Evolutionary conservation across 1,140 invertebrate genomes (phyloP).

Genomic region (Archivesica marissinica): DNA sequence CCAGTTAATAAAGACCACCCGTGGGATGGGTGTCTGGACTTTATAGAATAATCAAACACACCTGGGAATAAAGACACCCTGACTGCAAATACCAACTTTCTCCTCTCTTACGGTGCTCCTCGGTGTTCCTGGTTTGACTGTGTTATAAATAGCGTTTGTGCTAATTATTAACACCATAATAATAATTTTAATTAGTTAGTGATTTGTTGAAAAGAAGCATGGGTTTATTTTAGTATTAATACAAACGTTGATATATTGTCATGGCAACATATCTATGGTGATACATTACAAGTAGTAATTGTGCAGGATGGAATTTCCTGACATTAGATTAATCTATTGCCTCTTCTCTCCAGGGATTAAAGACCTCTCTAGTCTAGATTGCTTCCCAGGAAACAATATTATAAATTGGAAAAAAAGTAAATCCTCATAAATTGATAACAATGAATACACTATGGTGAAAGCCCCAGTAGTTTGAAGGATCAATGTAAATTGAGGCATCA

Average conservation of each 20-base stretch:
- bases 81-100: too few species aligned
- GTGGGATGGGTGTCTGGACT: too few species aligned
- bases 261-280: constrained; percentile 40
- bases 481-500: constrained; percentile 55
- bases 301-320: constrained; percentile 45
- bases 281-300: constrained; percentile 53
- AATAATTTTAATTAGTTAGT: constrained; percentile 21
- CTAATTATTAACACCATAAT: background rate
- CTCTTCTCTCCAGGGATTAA: constrained; percentile 38
- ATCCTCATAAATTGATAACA: constrained; percentile 62
- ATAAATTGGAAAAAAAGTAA: constrained; percentile 64
- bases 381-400: constrained; percentile 62
- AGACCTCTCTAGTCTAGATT: constrained; percentile 57
- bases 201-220: constrained; percentile 33
- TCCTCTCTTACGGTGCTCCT: too few species aligned
- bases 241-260: constrained; percentile 36
- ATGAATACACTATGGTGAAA: constrained; percentile 55
- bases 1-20: too few species aligned
- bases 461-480: constrained; percentile 40
- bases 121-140: too few species aligned
- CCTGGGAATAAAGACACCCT: too few species aligned
- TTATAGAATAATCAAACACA: too few species aligned
- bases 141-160: too few species aligned
- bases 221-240: constrained; percentile 24
- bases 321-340: constrained; percentile 62